Evolutionary conservation across 2,888 invertebrate species (phyloP).

Genomic region (Epirrhoe tristata): DNA sequence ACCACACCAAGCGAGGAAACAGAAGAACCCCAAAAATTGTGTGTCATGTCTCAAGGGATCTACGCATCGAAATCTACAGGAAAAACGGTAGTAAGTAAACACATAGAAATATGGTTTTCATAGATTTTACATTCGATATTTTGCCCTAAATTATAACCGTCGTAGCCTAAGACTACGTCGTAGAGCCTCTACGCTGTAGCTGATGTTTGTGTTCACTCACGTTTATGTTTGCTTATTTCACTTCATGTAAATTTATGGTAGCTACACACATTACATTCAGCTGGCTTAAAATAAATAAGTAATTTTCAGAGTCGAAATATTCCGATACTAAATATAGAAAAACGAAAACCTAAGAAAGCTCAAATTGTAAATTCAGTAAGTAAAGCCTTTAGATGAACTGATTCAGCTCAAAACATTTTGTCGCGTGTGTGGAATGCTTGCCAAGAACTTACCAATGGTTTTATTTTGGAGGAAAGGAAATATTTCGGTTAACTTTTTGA

Average conservation of each 20-base stretch:
- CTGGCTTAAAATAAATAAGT: slow-evolving; percentile 4
- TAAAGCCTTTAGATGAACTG: slow-evolving; percentile 27
- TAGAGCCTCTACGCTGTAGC: slow-evolving; percentile 12
- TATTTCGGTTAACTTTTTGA: background rate
- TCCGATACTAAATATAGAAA: slow-evolving; percentile 18
- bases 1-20: slow-evolving; percentile 20
- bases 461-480: slow-evolving; percentile 12
- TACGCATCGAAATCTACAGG: slow-evolving; percentile 37
- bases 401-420: slow-evolving; percentile 28
- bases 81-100: slow-evolving; percentile 36
- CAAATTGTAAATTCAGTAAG: slow-evolving; percentile 24
- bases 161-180: slow-evolving; percentile 2
- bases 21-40: slow-evolving; percentile 23
- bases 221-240: slow-evolving; percentile 7
- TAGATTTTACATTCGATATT: background rate
- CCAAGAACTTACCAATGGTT: slow-evolving; percentile 22
- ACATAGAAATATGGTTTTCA: background rate
- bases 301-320: slow-evolving; percentile 13
- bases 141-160: background rate
- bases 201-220: background rate
- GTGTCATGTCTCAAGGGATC: slow-evolving; percentile 29
- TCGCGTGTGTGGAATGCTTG: slow-evolving; percentile 27
- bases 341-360: slow-evolving; percentile 25
- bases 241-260: background rate
- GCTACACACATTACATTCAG: background rate